Evolutionary conservation across 2,113 vertebrate genomes (phyloP).

Genomic region (Sylvietta virens): DNA sequence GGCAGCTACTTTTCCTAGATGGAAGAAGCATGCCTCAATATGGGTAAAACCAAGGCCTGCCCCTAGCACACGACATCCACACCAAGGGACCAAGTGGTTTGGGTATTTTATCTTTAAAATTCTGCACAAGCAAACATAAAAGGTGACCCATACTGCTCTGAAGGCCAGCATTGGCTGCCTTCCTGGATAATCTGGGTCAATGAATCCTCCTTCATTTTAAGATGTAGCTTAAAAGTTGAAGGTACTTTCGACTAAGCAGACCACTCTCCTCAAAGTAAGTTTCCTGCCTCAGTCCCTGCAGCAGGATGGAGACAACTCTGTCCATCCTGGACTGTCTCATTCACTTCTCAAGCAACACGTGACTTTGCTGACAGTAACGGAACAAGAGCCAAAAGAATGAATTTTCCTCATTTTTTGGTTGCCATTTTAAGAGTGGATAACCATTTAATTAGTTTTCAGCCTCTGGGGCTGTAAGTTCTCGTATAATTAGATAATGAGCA

Average conservation of each 20-base stretch:
- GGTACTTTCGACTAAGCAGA: neutral
- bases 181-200: neutral
- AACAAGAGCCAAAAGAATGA: neutral
- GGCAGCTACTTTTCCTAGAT: neutral
- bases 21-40: neutral
- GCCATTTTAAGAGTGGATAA: neutral
- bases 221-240: neutral
- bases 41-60: neutral
- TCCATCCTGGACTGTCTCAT: neutral
- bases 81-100: neutral
- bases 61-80: neutral
- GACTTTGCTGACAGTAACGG: neutral
- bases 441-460: neutral
- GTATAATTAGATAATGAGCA: conserved; percentile 35
- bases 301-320: neutral
- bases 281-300: neutral
- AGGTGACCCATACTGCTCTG: neutral
- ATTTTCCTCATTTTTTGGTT: neutral
- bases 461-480: neutral
- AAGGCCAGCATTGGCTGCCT: neutral
- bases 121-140: neutral
- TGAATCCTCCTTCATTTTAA: neutral
- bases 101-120: neutral
- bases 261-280: neutral
- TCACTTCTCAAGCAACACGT: neutral